phyloP scores from a whole-genome alignment of 2,797 vertebrate genomes.

The Acipenser ruthenus region DNA sequence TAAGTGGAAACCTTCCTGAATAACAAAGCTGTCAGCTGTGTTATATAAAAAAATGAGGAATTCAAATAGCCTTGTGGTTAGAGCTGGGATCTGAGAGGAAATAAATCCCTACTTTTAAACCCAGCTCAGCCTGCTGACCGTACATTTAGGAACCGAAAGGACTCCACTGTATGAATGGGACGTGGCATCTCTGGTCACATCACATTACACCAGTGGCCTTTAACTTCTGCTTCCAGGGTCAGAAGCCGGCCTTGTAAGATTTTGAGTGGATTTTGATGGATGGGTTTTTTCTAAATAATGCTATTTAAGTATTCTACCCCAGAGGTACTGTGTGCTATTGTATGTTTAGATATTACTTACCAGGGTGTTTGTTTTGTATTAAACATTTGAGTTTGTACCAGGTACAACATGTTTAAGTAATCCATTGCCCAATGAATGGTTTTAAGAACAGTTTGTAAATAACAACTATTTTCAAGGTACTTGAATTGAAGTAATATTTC shows the following conservation, averaged over 20 bases:
- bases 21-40: too few relatives aligned
- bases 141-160: too few relatives aligned
- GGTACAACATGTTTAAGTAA: slow-evolving; percentile 41
- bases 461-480: slow-evolving; percentile 37
- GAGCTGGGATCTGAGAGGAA: too few relatives aligned
- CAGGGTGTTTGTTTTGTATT: neutral
- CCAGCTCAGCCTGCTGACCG: too few relatives aligned
- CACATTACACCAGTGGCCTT: neutral
- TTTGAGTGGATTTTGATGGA: neutral
- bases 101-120: too few relatives aligned
- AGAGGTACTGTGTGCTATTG: slow-evolving; percentile 18
- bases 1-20: neutral
- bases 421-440: slow-evolving; percentile 33
- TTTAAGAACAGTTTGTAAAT: slow-evolving; percentile 42
- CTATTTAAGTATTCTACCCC: slow-evolving; percentile 16
- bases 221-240: neutral
- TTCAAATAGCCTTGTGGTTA: too few relatives aligned
- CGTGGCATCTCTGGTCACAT: neutral
- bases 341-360: slow-evolving; percentile 13
- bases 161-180: too few relatives aligned
- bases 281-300: neutral
- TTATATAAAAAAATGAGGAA: too few relatives aligned
- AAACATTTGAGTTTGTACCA: slow-evolving; percentile 52
- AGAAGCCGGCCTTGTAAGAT: neutral
- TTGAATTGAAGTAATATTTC: slow-evolving; percentile 37